phyloP scores from a whole-genome alignment of 2,113 vertebrate species.

The Turnix velox region DNA sequence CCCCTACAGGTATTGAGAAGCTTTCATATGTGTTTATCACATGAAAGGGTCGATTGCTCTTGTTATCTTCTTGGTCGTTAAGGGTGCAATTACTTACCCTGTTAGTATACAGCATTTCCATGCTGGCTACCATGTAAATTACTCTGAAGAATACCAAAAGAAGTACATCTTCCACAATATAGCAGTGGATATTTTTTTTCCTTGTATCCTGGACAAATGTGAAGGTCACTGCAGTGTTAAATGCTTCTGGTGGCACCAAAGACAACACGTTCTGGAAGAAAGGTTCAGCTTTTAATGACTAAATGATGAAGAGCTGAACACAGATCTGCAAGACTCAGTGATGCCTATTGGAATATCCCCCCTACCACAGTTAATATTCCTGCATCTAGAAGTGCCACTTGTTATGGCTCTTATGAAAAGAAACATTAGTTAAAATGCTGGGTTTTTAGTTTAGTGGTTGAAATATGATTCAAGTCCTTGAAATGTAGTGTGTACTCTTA shows the following conservation, averaged over 20 bases:
- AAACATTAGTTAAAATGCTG: neutral
- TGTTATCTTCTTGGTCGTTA: neutral
- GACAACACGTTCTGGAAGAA: neutral
- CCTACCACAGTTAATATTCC: neutral
- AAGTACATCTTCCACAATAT: neutral
- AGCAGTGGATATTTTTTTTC: neutral
- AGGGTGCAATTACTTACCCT: neutral
- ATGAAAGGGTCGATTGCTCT: neutral
- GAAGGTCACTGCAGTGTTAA: neutral
- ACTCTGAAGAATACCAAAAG: neutral
- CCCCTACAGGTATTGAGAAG: too few relatives aligned
- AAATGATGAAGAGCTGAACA: neutral
- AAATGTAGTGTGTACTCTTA: neutral
- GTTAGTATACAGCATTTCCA: neutral
- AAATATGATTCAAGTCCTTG: neutral
- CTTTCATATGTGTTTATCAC: neutral
- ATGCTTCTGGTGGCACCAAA: neutral
- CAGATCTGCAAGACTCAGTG: neutral
- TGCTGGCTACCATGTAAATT: neutral
- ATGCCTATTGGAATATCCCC: neutral
- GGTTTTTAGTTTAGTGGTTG: neutral
- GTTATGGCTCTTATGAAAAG: neutral
- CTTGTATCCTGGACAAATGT: neutral
- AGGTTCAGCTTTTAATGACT: neutral
- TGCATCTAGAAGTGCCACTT: neutral